phyloP scores from a whole-genome alignment of 1,140 invertebrate genomes.

The Vanessa atalanta region DNA sequence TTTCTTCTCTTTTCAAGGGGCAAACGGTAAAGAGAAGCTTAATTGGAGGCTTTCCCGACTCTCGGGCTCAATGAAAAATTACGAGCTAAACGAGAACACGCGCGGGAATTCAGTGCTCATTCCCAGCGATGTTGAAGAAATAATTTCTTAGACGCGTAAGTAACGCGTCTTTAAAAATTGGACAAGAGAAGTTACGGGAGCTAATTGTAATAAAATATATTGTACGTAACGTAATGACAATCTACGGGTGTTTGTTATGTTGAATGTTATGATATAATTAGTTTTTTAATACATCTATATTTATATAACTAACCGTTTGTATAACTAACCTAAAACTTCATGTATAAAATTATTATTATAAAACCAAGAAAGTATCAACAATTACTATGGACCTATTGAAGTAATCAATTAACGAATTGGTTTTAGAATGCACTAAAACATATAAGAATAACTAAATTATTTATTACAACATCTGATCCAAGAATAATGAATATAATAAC shows the following conservation, averaged over 20 bases:
- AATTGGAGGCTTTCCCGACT: conserved; percentile 77
- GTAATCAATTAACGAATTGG: no score
- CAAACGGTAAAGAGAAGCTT: conserved; percentile 78
- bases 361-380: no score
- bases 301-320: no score
- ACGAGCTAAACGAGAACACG: conserved; percentile 76
- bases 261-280: no score
- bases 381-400: no score
- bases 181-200: conserved; percentile 54
- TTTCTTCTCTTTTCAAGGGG: conserved; percentile 68
- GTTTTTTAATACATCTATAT: no score
- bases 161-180: conserved; percentile 49
- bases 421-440: no score
- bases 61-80: conserved; percentile 79
- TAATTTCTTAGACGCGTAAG: conserved; percentile 57
- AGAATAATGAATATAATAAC: no score
- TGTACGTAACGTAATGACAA: neutral
- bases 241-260: neutral
- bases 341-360: no score
- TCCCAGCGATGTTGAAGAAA: conserved; percentile 49
- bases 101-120: conserved; percentile 67
- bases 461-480: no score
- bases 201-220: conserved; percentile 34
- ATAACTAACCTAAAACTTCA: no score
- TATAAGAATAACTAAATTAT: no score